phyloP scores from a whole-genome alignment of 2,888 invertebrate species.

The Dolichopus griseipennis region DNA sequence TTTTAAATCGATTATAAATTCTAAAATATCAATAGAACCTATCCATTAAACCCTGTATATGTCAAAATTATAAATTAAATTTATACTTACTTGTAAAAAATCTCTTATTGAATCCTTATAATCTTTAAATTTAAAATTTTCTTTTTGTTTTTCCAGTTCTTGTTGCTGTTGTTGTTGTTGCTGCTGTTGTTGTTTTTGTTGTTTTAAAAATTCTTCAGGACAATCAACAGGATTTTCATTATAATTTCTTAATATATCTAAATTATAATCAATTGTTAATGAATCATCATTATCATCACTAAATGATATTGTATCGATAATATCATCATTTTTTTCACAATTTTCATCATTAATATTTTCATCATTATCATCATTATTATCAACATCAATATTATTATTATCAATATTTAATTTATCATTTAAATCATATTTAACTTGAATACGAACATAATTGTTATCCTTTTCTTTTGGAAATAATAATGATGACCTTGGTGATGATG shows the following conservation, averaged over 20 bases:
- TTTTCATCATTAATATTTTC: background rate
- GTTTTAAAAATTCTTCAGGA: background rate
- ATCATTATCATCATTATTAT: background rate
- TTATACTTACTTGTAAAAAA: background rate
- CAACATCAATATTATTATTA: background rate
- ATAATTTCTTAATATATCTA: background rate
- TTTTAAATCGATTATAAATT: no score
- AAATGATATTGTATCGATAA: background rate
- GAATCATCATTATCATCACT: background rate
- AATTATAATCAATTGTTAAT: background rate
- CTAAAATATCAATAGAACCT: no score
- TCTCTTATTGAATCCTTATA: constrained; percentile 1
- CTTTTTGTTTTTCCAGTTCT: background rate
- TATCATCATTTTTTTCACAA: background rate
- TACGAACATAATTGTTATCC: constrained; percentile 4
- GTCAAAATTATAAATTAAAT: no score
- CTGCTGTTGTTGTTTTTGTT: background rate
- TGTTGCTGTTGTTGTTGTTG: background rate
- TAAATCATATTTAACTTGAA: background rate
- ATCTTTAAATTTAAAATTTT: background rate
- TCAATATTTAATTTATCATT: background rate
- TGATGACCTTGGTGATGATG: background rate
- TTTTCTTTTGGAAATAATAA: background rate
- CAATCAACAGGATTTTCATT: constrained; percentile 8
- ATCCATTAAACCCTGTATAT: no score